These are phyloP conservation scores for Noctua comes DNA, from an alignment of 2,888 invertebrate species.

Conservation along the genomic window DNA sequence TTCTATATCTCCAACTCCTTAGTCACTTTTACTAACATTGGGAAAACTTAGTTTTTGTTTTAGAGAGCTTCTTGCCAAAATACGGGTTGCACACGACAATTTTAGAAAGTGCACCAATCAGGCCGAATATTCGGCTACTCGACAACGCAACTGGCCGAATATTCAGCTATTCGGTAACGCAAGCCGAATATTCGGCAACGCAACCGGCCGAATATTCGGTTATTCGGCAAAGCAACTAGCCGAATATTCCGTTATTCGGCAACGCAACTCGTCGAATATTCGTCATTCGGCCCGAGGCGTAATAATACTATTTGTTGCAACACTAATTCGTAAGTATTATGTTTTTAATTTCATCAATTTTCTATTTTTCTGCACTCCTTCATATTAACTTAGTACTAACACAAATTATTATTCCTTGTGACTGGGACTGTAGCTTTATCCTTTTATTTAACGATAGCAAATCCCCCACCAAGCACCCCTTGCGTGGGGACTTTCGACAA, in stretches of 20 bases:
- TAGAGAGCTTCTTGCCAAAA: background rate
- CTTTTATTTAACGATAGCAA: background rate
- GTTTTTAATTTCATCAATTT: background rate
- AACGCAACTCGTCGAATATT: background rate
- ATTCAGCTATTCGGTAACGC: background rate
- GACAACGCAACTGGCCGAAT: background rate
- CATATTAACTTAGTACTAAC: too few species aligned
- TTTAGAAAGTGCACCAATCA: background rate
- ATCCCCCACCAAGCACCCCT: background rate
- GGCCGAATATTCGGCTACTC: background rate
- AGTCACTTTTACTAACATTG: background rate
- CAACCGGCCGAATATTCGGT: background rate
- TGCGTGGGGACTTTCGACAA: background rate
- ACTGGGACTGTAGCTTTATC: too few species aligned
- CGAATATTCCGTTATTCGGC: background rate
- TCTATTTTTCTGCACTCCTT: background rate
- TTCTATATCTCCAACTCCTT: background rate
- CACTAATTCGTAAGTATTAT: background rate
- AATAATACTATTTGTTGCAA: background rate
- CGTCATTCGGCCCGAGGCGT: background rate
- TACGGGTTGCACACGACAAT: background rate
- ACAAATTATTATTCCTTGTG: too few species aligned
- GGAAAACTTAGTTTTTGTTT: background rate
- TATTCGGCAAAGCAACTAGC: background rate
- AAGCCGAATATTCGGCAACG: background rate